These are phyloP conservation scores for Scaptomyza polygonia DNA, from an alignment of 2,888 invertebrate genomes.

Conservation along the genomic window DNA sequence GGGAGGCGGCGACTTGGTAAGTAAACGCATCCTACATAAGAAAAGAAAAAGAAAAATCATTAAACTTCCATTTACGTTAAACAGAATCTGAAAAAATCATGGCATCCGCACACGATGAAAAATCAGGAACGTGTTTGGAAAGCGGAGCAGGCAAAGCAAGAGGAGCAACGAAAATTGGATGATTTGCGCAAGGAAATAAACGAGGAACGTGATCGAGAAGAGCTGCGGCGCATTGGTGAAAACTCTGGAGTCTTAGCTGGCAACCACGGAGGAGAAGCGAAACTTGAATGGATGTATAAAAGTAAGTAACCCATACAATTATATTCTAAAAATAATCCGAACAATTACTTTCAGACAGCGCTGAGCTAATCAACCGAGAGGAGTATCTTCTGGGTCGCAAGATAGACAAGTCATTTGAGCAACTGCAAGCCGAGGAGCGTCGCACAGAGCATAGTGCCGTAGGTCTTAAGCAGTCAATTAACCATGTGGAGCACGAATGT, in stretches of 20 bases:
- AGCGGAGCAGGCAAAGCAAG: constrained; percentile 90
- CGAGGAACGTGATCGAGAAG: constrained; percentile 88
- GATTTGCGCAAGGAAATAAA: constrained; percentile 89
- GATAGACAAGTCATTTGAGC: constrained; percentile 90
- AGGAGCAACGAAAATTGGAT: constrained; percentile 88
- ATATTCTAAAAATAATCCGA: background rate
- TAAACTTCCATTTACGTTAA: background rate
- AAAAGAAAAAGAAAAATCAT: too few species aligned
- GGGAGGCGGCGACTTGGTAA: constrained; percentile 83
- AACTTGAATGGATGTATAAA: constrained; percentile 96
- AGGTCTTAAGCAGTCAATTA: constrained; percentile 85
- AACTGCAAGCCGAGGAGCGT: constrained; percentile 86
- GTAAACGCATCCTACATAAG: background rate
- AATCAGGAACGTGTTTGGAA: constrained; percentile 92
- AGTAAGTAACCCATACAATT: constrained; percentile 73
- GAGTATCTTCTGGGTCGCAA: constrained; percentile 93
- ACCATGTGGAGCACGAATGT: constrained; percentile 90
- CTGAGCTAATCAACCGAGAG: constrained; percentile 88
- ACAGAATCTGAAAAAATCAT: constrained; percentile 91
- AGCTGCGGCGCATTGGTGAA: constrained; percentile 87
- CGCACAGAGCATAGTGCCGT: constrained; percentile 71
- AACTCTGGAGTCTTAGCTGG: constrained; percentile 85
- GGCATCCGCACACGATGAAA: constrained; percentile 91
- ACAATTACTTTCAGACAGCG: constrained; percentile 59
- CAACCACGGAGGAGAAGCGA: constrained; percentile 85